Evolutionary conservation across 2,888 invertebrate species (phyloP), one percentile per base, ranked within the genome.

Genomic region (Alloplasta piceator): DNA sequence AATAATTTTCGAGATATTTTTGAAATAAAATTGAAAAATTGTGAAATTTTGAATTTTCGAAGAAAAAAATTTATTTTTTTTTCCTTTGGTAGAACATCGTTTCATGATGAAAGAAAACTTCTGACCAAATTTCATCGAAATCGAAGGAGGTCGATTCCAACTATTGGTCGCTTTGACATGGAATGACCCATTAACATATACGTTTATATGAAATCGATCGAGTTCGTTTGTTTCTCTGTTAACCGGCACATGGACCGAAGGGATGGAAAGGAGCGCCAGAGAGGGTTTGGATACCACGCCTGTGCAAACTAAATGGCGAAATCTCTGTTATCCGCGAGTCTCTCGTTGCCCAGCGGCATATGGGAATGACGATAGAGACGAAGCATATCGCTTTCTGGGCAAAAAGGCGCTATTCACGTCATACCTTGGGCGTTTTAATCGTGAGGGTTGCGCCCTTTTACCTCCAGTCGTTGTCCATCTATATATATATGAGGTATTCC

Each of bases 271-370:
- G 58, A 61, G 68, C 63, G 39, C 14, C 52, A 36, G 50, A 67
- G 68, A 63, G 61, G 56, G 26, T 67, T 26, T 26, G 26, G 63
- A 26, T 55, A 50, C 64, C 72, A 82, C 84, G 83, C 80, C 76
- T 80, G 80, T 84, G 76, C 78, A 82, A 83, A 83, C 82, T 78
- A 80, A 84, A 84, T 80, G 81, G 82, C 81, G 60, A 82, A 84
- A 82, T 75, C 67, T 77, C 75, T 67, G 71, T 75, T 75, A 75
- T 79, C 58, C 52, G 70, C 55, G 39, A 41, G 36, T 55, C 43
- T 56, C 26, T 74, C 50, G 74, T 26, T 26, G 26, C 26, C 26
- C 64, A 75, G 73, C 63, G 75, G 83, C 83, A 83, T 84, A 82
- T 78, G 82, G 76, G 66, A 80, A 80, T 71, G 61, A 72, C 52